These are phyloP conservation scores for Peromyscus attwateri DNA, from an alignment of 2,797 vertebrate species.

Conservation along the genomic window DNA sequence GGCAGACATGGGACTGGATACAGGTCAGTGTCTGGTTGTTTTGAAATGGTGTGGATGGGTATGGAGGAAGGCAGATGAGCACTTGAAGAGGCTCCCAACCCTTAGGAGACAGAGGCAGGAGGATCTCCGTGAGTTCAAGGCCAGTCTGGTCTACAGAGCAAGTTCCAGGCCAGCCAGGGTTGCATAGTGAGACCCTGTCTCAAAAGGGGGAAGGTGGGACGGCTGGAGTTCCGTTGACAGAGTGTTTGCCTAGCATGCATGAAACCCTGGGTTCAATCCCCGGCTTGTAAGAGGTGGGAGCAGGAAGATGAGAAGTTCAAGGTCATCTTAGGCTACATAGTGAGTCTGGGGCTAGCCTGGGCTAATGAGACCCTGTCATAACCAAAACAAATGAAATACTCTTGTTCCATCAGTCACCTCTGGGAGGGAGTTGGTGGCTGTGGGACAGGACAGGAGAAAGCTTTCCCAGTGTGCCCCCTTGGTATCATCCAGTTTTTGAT, in stretches of 20 bases:
- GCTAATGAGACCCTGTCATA: neutral
- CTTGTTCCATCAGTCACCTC: neutral
- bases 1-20: neutral
- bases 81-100: neutral
- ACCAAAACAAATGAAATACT: neutral
- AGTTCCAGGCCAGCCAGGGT: neutral
- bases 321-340: neutral
- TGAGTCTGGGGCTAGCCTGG: neutral
- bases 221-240: neutral
- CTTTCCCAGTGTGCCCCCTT: neutral
- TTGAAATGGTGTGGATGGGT: neutral
- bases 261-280: neutral
- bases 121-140: neutral
- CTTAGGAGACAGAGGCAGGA: neutral
- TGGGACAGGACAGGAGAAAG: neutral
- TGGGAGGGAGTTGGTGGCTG: neutral
- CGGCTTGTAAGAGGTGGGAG: neutral
- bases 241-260: neutral
- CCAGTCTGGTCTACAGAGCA: neutral
- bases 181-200: neutral
- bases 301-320: neutral
- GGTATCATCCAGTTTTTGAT: conserved; percentile 42
- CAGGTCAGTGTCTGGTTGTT: neutral
- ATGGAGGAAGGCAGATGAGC: neutral
- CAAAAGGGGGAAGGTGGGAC: neutral